Conservation (phyloP, 2,797 vertebrate species). For the Lepus townsendii region DNA sequence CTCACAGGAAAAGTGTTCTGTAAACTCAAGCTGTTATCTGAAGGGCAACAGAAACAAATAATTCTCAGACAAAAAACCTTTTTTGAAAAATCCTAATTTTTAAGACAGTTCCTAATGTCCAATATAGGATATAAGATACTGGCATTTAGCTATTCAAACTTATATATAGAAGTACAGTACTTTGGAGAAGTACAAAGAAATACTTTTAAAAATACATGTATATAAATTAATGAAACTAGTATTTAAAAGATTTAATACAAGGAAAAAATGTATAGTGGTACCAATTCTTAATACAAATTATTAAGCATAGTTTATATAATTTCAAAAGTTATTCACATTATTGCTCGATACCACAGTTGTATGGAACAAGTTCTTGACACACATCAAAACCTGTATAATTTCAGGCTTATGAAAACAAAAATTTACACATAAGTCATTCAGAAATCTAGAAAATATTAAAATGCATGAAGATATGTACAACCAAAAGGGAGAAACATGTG, state of each 20-base stretch:
- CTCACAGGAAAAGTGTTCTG: conserved; percentile 56
- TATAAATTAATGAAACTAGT: conserved; percentile 87
- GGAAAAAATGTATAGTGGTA: conserved; percentile 87
- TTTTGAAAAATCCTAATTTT: conserved; percentile 74
- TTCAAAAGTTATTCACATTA: conserved; percentile 91
- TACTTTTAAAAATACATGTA: conserved; percentile 85
- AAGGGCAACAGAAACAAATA: conserved; percentile 15
- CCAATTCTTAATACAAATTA: conserved; percentile 90
- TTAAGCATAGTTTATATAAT: conserved; percentile 87
- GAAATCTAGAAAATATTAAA: conserved; percentile 73
- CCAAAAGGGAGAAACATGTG: conserved; percentile 67
- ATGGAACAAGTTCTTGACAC: conserved; percentile 86
- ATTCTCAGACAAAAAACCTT: conserved; percentile 39
- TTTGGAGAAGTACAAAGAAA: conserved; percentile 87
- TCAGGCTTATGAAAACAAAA: conserved; percentile 82
- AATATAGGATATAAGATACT: conserved; percentile 69
- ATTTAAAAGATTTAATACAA: conserved; percentile 89
- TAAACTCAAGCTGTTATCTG: conserved; percentile 60
- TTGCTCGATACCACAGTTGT: conserved; percentile 89
- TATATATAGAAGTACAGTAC: conserved; percentile 85
- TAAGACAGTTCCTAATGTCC: conserved; percentile 76
- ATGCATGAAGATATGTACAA: conserved; percentile 82
- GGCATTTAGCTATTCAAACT: conserved; percentile 80
- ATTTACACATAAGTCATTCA: conserved; percentile 78
- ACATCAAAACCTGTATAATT: conserved; percentile 83